Evolutionary conservation across 2,888 invertebrate species (phyloP), one percentile per base, ranked within the genome.

Genomic region (Athetis lepigone): DNA sequence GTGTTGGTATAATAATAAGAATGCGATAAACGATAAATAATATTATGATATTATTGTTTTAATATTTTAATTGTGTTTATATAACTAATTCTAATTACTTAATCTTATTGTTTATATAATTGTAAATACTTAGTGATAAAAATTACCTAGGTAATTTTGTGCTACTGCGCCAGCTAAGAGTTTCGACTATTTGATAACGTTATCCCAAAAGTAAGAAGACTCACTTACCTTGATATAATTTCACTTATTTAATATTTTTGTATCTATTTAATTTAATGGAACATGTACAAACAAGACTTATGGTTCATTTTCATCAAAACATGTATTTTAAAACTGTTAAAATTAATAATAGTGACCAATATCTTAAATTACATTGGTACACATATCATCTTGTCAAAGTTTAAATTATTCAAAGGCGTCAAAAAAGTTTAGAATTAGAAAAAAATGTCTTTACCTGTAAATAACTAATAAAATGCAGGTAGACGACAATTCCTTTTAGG

Each of bases 381-480:
- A 18, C 13, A 13, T 6, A 36, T 1, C 0, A 13, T 5, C n/a
- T 5, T 9, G 29, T 8, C 9, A 23, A 21, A 23, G 8, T 11
- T 23, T 33, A 4, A 49, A 39, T 19, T 29, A 23, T 5, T 19
- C 23, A 62, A 40, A 11, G 13, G 7, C 4, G 16, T 19, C 18
- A 25, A 40, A 61, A 33, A 40, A 0, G 8, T 9, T 0, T 0
- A 11, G 23, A 16, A 16, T 2, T 23, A 40, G 40, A 42, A 64
- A 62, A 55, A 55, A 21, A 49, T 33, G 6, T 4, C 37, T 39
- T 52, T 60, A 62, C 37, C 45, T 65, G 55, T 23, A 39, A 13
- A 29, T 23, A 63, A 40, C 59, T 36, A 13, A 21, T 23, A 62
- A 36, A 61, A 64, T 57, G 21, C 33, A 23, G 8, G n/a, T 36